These are phyloP conservation scores for Silurus glanis DNA, from an alignment of 2,113 vertebrate species.

Conservation along the genomic window DNA sequence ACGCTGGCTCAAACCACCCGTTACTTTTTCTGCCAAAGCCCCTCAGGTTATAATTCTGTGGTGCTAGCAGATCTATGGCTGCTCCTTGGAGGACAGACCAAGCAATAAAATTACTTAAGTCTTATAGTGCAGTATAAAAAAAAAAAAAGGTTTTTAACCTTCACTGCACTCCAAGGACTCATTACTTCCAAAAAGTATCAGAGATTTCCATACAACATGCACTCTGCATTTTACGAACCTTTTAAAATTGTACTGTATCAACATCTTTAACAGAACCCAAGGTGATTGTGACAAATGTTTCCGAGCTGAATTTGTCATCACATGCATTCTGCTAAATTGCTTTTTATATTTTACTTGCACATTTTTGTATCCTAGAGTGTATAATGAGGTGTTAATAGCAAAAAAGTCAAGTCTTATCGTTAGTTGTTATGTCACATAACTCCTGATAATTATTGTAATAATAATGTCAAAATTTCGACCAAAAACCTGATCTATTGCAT, in stretches of 20 bases:
- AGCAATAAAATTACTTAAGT: slow-evolving; percentile 40
- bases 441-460: too few species aligned
- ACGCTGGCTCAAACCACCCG: background rate
- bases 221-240: slow-evolving; percentile 17
- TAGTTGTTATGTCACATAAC: too few species aligned
- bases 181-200: slow-evolving; percentile 13
- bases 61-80: slow-evolving; percentile 30
- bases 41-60: slow-evolving; percentile 21
- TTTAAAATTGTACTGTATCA: slow-evolving; percentile 15
- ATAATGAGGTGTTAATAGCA: background rate
- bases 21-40: slow-evolving; percentile 10
- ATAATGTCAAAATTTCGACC: too few species aligned
- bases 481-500: too few species aligned
- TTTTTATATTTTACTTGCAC: background rate
- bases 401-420: background rate
- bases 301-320: background rate
- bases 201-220: slow-evolving; percentile 29
- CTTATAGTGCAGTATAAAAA: slow-evolving; percentile 1
- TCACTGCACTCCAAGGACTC: slow-evolving; percentile 37
- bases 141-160: slow-evolving; percentile 29
- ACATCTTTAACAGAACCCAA: slow-evolving; percentile 15
- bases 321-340: background rate
- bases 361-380: background rate
- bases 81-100: slow-evolving; percentile 19
- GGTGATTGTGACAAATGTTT: slow-evolving; percentile 7